Evolutionary conservation across 2,797 vertebrate genomes (phyloP), one percentile per base, ranked within the genome.

Genomic region (Lithobates sylvaticus): DNA sequence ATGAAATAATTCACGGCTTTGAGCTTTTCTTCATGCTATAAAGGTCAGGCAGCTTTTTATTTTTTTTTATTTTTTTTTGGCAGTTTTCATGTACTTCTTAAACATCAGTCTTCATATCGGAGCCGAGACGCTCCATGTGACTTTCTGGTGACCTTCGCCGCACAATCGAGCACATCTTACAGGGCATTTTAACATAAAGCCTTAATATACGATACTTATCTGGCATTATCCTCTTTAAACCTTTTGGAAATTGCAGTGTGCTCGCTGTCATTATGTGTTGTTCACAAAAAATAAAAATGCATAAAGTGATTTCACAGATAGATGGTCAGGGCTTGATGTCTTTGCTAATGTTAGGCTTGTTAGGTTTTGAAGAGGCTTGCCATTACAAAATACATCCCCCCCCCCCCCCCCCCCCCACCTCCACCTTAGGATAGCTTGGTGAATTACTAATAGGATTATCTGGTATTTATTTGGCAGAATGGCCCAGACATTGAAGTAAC

Each of bases 181-280:
- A 58, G 26, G 10, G 26, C 34, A n/a, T 72, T 84, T 78, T 78
- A 74, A 36, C 44, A 72, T 65, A 85, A 73, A 79, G 64, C 34
- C 54, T 80, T 71, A 67, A 84, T 47, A 79, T 74, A 79, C 54
- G 47, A 74, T 44, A 85, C 68, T 72, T 84, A 72, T 74, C 70
- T 44, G 44, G 13, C 68, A 68, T 74, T 79, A 79, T 79, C 76
- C 68, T 78, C 83, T 78, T 36, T 73, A 72, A 84, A 78, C 10
- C 27, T 2, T 21, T 21, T 84, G 36, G 36, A 84, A 84, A 84
- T 73, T 73, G 34, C 47, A 23, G n/a, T 64, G 50, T 47, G 29
- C 83, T 71, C 15, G 72, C 3, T 65, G 54, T n/a, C 26, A 50
- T 77, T 72, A 78, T 23, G 16, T 61, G 39, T 73, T 73, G 10